These are phyloP conservation scores for Nephrotoma appendiculata DNA, from an alignment of 2,888 invertebrate genomes.

Conservation along the genomic window DNA sequence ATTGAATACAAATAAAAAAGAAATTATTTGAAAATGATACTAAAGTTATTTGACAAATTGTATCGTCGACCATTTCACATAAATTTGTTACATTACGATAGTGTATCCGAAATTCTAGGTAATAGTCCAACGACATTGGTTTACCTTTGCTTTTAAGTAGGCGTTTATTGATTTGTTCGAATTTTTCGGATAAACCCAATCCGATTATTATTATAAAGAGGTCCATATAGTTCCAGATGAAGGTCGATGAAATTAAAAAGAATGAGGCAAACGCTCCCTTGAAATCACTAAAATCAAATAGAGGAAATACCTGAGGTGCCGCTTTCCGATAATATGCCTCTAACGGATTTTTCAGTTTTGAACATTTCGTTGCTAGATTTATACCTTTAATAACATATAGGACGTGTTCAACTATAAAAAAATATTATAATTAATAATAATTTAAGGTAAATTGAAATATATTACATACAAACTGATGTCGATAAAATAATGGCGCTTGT, in stretches of 20 bases:
- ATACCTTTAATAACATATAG: not conserved
- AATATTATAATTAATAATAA: not conserved
- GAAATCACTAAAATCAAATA: not conserved
- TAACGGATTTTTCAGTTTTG: not conserved
- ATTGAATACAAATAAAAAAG: slow-evolving; percentile 1
- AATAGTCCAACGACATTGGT: not conserved
- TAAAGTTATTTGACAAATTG: not conserved
- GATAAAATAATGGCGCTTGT: not conserved
- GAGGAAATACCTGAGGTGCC: not conserved
- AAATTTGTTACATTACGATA: not conserved
- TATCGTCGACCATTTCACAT: slow-evolving; percentile 2
- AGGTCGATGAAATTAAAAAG: not conserved
- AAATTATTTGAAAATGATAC: slow-evolving; percentile 2
- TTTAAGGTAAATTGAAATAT: not conserved
- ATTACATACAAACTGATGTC: not conserved
- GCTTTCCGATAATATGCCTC: not conserved
- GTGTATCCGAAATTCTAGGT: not conserved
- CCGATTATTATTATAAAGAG: not conserved
- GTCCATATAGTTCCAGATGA: slow-evolving; percentile 1
- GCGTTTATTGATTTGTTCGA: not conserved
- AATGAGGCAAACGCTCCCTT: not conserved
- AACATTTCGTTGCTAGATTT: not conserved
- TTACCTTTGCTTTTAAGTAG: not conserved
- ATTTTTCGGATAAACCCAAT: not conserved
- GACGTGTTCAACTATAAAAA: not conserved